Conservation (phyloP, 1,140 invertebrate species). For the Elymnias hypermnestra region DNA sequence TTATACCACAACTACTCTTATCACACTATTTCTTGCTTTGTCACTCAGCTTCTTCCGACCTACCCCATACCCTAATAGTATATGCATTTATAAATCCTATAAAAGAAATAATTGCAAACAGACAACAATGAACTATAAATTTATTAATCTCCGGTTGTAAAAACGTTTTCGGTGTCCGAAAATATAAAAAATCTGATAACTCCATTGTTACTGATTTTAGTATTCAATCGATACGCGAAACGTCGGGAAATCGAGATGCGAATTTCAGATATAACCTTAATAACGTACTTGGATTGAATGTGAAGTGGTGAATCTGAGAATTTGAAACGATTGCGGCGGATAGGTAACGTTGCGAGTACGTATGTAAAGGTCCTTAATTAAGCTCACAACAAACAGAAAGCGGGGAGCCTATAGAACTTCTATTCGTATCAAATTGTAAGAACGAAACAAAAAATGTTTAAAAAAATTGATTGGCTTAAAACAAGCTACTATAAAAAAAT, state of each 20-base stretch:
- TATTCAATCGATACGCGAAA: constrained; percentile 36
- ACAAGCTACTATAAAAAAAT: too few relatives aligned
- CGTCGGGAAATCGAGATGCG: constrained; percentile 35
- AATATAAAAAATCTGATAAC: constrained; percentile 20
- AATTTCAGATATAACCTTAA: constrained; percentile 34
- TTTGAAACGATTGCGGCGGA: constrained; percentile 28
- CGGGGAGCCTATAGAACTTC: too few relatives aligned
- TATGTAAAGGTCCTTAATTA: constrained; percentile 8
- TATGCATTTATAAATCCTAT: too few relatives aligned
- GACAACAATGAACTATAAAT: constrained; percentile 32
- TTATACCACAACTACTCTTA: too few relatives aligned
- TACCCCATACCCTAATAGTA: too few relatives aligned
- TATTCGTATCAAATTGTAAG: too few relatives aligned
- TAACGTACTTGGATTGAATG: constrained; percentile 27
- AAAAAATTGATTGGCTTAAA: too few relatives aligned
- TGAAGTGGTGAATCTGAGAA: constrained; percentile 24
- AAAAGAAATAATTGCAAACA: constrained; percentile 13
- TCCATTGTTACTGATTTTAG: constrained; percentile 36
- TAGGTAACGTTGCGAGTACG: constrained; percentile 6
- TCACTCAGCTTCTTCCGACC: too few relatives aligned
- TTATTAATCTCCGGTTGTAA: constrained; percentile 31
- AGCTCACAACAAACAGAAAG: neutral
- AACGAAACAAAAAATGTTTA: too few relatives aligned
- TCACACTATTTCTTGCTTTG: too few relatives aligned
- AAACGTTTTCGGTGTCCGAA: constrained; percentile 40